These are phyloP conservation scores for Hymenochirus boettgeri DNA, from an alignment of 2,113 vertebrate species.

Conservation along the genomic window DNA sequence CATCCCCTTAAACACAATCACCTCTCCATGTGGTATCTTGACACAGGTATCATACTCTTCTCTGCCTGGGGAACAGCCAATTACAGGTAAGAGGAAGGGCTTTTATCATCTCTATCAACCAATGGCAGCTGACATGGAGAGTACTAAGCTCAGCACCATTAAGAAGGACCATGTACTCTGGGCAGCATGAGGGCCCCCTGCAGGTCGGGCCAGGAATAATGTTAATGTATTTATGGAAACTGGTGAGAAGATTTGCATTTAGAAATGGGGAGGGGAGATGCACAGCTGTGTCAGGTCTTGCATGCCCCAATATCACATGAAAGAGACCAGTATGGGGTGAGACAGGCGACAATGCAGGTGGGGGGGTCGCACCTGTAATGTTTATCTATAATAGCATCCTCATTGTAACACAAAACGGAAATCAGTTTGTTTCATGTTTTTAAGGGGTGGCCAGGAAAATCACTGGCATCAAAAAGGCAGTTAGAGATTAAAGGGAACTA, in stretches of 20 bases:
- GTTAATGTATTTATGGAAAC: neutral
- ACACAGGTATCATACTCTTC: conserved; percentile 12
- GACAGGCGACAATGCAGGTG: neutral
- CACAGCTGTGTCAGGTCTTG: conserved; percentile 7
- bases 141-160: neutral
- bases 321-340: conserved; percentile 1
- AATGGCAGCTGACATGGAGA: neutral
- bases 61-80: conserved; percentile 4
- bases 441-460: too few species aligned
- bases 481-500: too few species aligned
- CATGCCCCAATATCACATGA: neutral
- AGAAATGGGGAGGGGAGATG: neutral
- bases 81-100: conserved; percentile 7
- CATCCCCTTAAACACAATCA: neutral
- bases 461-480: too few species aligned
- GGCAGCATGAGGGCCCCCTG: neutral
- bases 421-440: too few species aligned
- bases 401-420: too few species aligned
- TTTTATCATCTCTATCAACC: neutral
- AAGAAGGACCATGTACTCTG: neutral
- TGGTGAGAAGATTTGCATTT: too few species aligned
- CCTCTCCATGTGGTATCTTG: neutral
- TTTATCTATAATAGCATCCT: too few species aligned
- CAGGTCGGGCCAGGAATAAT: conserved; percentile 2
- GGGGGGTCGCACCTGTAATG: conserved; percentile 9